Evolutionary conservation across 2,113 vertebrate genomes (phyloP).

Genomic region (Pseudois nayaur): DNA sequence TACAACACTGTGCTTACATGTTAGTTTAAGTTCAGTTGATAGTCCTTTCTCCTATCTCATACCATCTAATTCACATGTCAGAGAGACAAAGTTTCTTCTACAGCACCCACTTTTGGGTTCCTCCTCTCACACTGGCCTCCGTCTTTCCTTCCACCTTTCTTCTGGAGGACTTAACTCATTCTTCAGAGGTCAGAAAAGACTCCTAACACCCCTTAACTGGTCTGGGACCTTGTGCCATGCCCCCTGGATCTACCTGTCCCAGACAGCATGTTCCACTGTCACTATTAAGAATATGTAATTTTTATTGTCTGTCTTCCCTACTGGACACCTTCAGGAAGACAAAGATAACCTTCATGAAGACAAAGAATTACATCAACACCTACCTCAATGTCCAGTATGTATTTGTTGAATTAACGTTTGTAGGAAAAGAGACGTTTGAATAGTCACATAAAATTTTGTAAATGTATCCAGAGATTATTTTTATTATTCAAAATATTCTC

Average conservation of each 20-base stretch:
- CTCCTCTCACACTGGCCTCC: neutral
- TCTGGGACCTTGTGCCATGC: neutral
- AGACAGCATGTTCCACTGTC: neutral
- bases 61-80: neutral
- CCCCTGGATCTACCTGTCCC: neutral
- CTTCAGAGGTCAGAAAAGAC: neutral
- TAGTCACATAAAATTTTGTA: neutral
- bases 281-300: neutral
- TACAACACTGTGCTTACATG: neutral
- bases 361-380: neutral
- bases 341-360: neutral
- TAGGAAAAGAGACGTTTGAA: constrained; percentile 16
- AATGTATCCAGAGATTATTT: neutral
- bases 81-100: neutral
- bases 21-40: neutral
- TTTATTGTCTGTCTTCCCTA: neutral
- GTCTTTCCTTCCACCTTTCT: neutral
- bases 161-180: neutral
- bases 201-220: neutral
- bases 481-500: neutral
- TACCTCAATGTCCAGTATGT: neutral
- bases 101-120: neutral
- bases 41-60: neutral
- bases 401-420: neutral
- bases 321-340: neutral